These are phyloP conservation scores for Typhlichthys subterraneus DNA, from an alignment of 2,797 vertebrate genomes.

Conservation along the genomic window DNA sequence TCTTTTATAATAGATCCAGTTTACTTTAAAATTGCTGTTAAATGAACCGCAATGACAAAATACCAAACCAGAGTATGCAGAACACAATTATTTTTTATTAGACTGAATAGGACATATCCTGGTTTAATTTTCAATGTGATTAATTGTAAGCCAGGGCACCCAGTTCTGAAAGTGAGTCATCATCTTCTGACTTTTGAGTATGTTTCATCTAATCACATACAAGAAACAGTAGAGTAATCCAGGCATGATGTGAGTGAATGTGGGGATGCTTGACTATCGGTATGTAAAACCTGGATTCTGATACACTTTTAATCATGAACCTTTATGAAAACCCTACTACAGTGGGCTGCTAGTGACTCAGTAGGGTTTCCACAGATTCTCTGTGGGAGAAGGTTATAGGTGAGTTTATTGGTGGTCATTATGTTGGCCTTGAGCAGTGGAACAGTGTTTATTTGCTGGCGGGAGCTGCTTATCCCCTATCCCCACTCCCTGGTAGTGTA, in stretches of 20 bases:
- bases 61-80: too few relatives aligned
- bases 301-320: not conserved
- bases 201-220: slow-evolving; percentile 29
- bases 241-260: slow-evolving; percentile 20
- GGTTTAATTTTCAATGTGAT: slow-evolving; percentile 37
- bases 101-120: slow-evolving; percentile 15
- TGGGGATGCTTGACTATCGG: too few relatives aligned
- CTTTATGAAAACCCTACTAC: slow-evolving; percentile 17
- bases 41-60: too few relatives aligned
- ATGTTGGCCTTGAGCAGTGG: slow-evolving; percentile 61
- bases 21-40: too few relatives aligned
- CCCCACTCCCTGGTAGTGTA: slow-evolving; percentile 53
- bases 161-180: slow-evolving; percentile 31
- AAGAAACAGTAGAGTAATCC: slow-evolving; percentile 15
- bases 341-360: slow-evolving; percentile 34
- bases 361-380: slow-evolving; percentile 43
- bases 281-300: too few relatives aligned
- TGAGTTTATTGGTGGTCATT: slow-evolving; percentile 72
- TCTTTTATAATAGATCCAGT: not conserved
- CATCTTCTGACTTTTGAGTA: slow-evolving; percentile 14
- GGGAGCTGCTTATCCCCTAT: slow-evolving; percentile 46
- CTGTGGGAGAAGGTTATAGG: slow-evolving; percentile 53
- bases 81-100: too few relatives aligned
- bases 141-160: slow-evolving; percentile 14
- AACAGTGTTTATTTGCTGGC: slow-evolving; percentile 74